Evolutionary conservation across 2,888 invertebrate species (phyloP), one percentile per base, ranked within the genome.

Genomic region (Synergus laeviventris): DNA sequence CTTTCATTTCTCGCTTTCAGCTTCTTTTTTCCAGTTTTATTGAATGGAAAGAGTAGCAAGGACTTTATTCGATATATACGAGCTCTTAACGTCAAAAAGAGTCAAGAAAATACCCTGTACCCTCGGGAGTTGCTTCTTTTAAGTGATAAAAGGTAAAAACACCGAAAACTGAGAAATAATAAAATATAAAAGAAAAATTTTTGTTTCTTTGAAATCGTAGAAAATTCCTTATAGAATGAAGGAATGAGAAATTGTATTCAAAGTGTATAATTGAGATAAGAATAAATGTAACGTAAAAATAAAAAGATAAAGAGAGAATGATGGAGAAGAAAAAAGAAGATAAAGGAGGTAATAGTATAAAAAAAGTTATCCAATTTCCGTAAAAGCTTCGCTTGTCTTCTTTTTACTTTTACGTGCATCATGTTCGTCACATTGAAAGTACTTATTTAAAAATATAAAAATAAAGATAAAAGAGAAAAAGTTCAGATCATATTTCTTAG

Each of bases 1-100:
- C 70, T 76, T 74, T 38, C 36, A 60, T 62, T 74, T 78, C 45
- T 76, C 42, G 36, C 18, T 78, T 64, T 61, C 54, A 74, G 64
- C 75, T 74, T 31, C 60, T 49, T 64, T 62, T 36, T 66, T 75
- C 56, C 16, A 31, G 24, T 66, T 42, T 24, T n/a, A 14, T 21
- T 66, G 24, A 11, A 12, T 5, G 45, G 45, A 45, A 66, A 66
- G 45, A 66, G 24, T 45, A 66, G 16, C 66, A 45, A 66, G 45
- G 24, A 66, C 45, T 66, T 14, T 11, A 66, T 49, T 66, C 66
- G 66, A 66, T 66, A 64, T 64, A 66, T 66, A 66, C 24, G 31
- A 49, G 66, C 45, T 66, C 45, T 45, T 45, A 45, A 66, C 45
- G 66, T 66, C 66, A 66, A 66, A 56, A 66, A 45, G 66, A 49